Evolutionary conservation across 2,888 invertebrate genomes (phyloP), one percentile per base, ranked within the genome.

Genomic region (Asteroscopus sphinx): DNA sequence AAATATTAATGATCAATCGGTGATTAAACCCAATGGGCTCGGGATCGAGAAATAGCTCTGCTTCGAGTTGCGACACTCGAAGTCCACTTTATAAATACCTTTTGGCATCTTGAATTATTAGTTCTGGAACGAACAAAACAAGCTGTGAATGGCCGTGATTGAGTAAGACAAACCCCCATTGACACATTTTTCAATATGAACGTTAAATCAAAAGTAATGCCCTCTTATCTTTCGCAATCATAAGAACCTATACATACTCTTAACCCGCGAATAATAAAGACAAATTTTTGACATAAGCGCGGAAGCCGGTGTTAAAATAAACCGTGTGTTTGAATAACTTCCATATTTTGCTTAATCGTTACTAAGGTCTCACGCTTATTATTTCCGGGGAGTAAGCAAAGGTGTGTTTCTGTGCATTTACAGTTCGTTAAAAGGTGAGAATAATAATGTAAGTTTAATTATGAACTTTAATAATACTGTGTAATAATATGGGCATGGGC

Each of bases 81-180:
- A 55, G 60, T 55, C 52, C 35, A 51, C 35, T 40, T 36, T 68
- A 42, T 35, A 53, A 53, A 65, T 72, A 64, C 51, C 9, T 42
- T 28, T 52, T 32, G 39, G 26, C 8, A 33, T 37, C 3, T 25
- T 32, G 21, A 39, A 40, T 30, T 26, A 47, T 32, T 11, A 13
- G 15, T 16, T 53, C 35, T 44, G 36, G 28, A 57, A 49, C 12
- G 28, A 26, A 16, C 11, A 32, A 44, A 67, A 56, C 47, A 64
- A 68, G 21, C 46, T 13, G 40, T 36, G n/a, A n/a, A n/a, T n/a
- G n/a, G n/a, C n/a, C n/a, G n/a, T n/a, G 47, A 53, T 52, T 68
- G 25, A 35, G 32, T 40, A 13, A 47, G 3, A 67, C 48, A 48
- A 16, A 17, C 25, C 33, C 12, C 25, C 36, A 42, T 57, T 67